phyloP scores from a whole-genome alignment of 2,797 vertebrate genomes.

The Diplodus puntazzo region DNA sequence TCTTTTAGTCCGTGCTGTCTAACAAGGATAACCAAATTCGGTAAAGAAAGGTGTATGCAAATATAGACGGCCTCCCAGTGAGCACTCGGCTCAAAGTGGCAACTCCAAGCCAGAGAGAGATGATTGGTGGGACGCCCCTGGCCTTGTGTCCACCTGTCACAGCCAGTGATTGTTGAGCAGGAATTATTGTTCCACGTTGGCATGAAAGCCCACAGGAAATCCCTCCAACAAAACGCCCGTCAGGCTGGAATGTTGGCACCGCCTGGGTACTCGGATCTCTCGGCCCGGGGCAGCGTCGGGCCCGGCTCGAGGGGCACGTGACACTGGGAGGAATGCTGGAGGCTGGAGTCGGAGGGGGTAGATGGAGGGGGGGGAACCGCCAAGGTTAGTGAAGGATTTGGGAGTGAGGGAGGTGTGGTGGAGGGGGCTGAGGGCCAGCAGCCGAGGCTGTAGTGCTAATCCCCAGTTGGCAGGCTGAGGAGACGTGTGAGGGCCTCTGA shows the following conservation, averaged over 20 bases:
- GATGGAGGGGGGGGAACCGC: conserved; percentile 37
- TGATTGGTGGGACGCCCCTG: conserved; percentile 31
- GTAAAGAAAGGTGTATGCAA: background rate
- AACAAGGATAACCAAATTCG: background rate
- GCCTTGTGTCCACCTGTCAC: conserved; percentile 72
- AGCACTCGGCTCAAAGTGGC: conserved; percentile 29
- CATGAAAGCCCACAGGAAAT: conserved; percentile 82
- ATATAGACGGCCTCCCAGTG: conserved; percentile 23
- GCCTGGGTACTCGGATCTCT: conserved; percentile 57
- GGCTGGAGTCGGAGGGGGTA: conserved; percentile 37
- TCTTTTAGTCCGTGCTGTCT: background rate
- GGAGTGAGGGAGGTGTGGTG: conserved; percentile 10
- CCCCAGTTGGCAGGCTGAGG: conserved; percentile 73
- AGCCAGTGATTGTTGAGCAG: conserved; percentile 63
- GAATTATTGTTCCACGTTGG: conserved; percentile 75
- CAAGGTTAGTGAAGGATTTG: conserved; percentile 62
- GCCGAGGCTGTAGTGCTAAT: conserved; percentile 73
- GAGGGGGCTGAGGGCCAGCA: conserved; percentile 52
- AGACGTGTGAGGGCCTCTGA: conserved; percentile 70
- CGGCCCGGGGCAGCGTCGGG: conserved; percentile 39
- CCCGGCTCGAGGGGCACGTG: conserved; percentile 61
- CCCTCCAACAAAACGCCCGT: conserved; percentile 79
- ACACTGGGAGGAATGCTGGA: conserved; percentile 68
- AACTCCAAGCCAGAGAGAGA: conserved; percentile 24
- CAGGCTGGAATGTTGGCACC: conserved; percentile 82